These are phyloP conservation scores for Oopsacas minuta DNA, from an alignment of 37 sponge, comb jelly and placozoan species.

Conservation along the genomic window DNA sequence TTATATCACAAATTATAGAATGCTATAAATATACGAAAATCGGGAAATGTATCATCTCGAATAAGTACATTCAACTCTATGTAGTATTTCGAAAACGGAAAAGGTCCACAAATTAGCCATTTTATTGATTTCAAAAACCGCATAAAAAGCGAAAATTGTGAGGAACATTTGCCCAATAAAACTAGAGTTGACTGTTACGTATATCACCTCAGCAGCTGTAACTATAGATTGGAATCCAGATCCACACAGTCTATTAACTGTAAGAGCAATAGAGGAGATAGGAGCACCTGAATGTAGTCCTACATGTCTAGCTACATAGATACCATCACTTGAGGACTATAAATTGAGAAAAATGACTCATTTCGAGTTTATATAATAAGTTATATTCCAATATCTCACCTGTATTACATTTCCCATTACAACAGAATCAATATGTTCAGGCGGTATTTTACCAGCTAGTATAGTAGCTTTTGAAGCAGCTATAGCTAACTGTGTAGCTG, in stretches of 20 bases:
- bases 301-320: constrained; percentile 71
- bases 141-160: too few species aligned
- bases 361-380: too few species aligned
- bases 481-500: constrained; percentile 64
- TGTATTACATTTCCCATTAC: constrained; percentile 72
- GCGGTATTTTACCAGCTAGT: constrained; percentile 42
- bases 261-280: constrained; percentile 47
- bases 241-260: constrained; percentile 90
- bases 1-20: too few species aligned
- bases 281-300: constrained; percentile 67
- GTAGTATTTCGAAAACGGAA: too few species aligned
- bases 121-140: too few species aligned
- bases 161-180: too few species aligned
- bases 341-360: too few species aligned
- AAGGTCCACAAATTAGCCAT: too few species aligned
- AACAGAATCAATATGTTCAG: constrained; percentile 58
- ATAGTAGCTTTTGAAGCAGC: constrained; percentile 65
- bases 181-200: too few species aligned
- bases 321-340: constrained; percentile 63
- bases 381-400: constrained; percentile 26
- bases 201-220: constrained; percentile 80
- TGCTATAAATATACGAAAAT: too few species aligned
- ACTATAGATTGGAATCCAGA: constrained; percentile 93
- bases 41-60: too few species aligned
- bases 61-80: too few species aligned